These are phyloP conservation scores for Esperia sulphurella DNA, from an alignment of 2,888 invertebrate species.

Conservation along the genomic window DNA sequence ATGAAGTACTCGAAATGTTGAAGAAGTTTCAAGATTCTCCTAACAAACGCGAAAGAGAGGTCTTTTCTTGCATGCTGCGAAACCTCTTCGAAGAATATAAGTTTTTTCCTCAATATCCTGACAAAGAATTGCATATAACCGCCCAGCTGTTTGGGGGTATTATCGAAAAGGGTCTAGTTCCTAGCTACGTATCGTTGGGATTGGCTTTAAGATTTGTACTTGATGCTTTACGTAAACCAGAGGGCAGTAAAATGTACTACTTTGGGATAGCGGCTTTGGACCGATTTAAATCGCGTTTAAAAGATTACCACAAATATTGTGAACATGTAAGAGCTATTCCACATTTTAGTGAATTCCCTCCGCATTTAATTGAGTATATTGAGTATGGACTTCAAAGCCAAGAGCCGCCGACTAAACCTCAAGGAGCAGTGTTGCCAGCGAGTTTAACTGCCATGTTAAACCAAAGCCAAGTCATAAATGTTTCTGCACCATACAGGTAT, in stretches of 20 bases:
- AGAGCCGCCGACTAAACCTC: conserved; percentile 92
- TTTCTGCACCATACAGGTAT: conserved; percentile 70
- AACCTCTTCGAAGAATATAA: conserved; percentile 99
- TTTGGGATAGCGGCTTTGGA: conserved; percentile 98
- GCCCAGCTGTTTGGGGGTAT: conserved; percentile 99
- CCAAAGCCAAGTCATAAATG: conserved; percentile 75
- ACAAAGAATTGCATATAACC: conserved; percentile 97
- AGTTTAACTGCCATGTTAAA: conserved; percentile 81
- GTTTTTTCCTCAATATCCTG: conserved; percentile 99
- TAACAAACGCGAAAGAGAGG: conserved; percentile 91
- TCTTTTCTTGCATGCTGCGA: conserved; percentile 97
- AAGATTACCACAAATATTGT: conserved; percentile 98
- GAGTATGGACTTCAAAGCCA: conserved; percentile 93
- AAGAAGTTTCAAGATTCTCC: conserved; percentile 96
- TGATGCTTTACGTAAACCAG: conserved; percentile 94
- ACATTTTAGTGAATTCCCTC: conserved; percentile 96
- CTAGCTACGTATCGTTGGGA: conserved; percentile 91
- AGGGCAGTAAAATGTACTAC: conserved; percentile 97
- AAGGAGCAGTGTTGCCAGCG: conserved; percentile 84
- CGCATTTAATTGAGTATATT: conserved; percentile 94
- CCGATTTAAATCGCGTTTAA: conserved; percentile 93
- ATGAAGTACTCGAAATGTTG: conserved; percentile 96
- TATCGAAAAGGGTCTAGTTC: conserved; percentile 95
- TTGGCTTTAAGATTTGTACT: conserved; percentile 94
- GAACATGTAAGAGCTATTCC: conserved; percentile 94